These are phyloP conservation scores for Orycteropus afer DNA, from an alignment of 2,113 vertebrate species.

Conservation along the genomic window DNA sequence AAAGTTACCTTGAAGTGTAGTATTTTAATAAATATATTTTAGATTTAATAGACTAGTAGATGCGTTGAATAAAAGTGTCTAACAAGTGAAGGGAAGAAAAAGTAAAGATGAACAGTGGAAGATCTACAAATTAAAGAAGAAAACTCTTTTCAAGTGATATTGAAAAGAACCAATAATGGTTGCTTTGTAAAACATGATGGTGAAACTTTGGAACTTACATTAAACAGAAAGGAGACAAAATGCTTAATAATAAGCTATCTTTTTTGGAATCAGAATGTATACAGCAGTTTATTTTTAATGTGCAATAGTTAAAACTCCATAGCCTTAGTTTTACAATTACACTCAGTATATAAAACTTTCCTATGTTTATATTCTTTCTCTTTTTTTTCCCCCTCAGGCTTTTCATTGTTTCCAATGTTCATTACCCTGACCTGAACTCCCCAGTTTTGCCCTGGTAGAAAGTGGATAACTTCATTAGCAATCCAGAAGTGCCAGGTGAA, in stretches of 20 bases:
- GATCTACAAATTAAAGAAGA: not conserved
- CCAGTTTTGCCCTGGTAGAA: slow-evolving; percentile 70
- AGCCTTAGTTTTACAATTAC: slow-evolving; percentile 32
- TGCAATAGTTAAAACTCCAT: slow-evolving; percentile 10
- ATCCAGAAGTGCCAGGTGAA: slow-evolving; percentile 85
- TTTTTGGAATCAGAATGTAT: not conserved
- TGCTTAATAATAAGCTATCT: not conserved
- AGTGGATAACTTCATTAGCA: slow-evolving; percentile 79
- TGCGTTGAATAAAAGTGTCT: slow-evolving; percentile 3
- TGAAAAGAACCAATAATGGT: slow-evolving; percentile 18
- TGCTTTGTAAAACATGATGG: slow-evolving; percentile 46
- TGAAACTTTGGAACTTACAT: slow-evolving; percentile 12
- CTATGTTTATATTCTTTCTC: slow-evolving; percentile 43
- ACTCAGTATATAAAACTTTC: slow-evolving; percentile 50
- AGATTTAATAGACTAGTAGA: slow-evolving; percentile 14
- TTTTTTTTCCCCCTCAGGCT: slow-evolving; percentile 20
- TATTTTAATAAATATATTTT: slow-evolving; percentile 46
- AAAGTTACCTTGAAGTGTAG: slow-evolving; percentile 8
- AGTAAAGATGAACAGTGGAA: not conserved
- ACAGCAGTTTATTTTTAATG: not conserved
- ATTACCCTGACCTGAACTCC: slow-evolving; percentile 72
- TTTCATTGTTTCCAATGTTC: slow-evolving; percentile 74
- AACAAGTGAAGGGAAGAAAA: slow-evolving; percentile 18
- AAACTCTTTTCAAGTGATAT: slow-evolving; percentile 29
- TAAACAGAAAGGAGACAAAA: slow-evolving; percentile 26